These are phyloP conservation scores for Sicus ferrugineus DNA, from an alignment of 2,888 invertebrate species.

Conservation along the genomic window DNA sequence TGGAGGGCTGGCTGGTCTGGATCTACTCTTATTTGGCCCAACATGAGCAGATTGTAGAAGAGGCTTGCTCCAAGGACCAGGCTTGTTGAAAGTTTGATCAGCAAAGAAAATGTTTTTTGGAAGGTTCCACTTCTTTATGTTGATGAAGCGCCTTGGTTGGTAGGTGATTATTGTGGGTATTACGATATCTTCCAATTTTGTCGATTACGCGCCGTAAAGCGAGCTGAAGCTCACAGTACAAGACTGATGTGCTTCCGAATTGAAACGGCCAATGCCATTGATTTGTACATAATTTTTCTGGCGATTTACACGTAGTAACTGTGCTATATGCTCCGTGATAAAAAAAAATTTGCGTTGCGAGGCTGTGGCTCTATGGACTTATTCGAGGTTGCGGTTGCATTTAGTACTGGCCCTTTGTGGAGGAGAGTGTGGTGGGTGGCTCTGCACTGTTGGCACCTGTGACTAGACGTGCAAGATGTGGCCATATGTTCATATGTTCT, in stretches of 20 bases:
- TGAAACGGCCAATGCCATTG: neutral
- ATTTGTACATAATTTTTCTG: conserved; percentile 1
- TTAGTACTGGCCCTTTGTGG: neutral
- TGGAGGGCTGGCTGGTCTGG: conserved; percentile 25
- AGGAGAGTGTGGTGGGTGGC: neutral
- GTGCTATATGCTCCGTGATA: neutral
- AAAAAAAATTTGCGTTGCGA: neutral
- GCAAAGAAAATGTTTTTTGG: neutral
- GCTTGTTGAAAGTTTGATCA: conserved; percentile 14
- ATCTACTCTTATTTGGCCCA: conserved; percentile 22
- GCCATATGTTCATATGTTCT: conserved; percentile 1
- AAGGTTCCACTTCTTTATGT: neutral
- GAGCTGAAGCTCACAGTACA: neutral
- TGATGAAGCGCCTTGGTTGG: neutral
- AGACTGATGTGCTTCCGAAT: conserved; percentile 1
- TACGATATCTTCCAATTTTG: neutral
- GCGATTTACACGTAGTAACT: neutral
- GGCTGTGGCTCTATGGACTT: neutral
- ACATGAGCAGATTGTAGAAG: conserved; percentile 21
- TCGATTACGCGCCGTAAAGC: neutral
- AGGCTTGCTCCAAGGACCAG: conserved; percentile 31
- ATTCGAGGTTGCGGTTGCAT: neutral
- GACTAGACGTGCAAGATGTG: neutral
- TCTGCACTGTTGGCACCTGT: conserved; percentile 3
- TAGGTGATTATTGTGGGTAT: neutral